Percentiles rank a stretch among this genome's conserved stretches.
Evolutionary conservation across 2,888 invertebrate genomes (phyloP).

Genomic region (Epistrophe grossulariae): DNA sequence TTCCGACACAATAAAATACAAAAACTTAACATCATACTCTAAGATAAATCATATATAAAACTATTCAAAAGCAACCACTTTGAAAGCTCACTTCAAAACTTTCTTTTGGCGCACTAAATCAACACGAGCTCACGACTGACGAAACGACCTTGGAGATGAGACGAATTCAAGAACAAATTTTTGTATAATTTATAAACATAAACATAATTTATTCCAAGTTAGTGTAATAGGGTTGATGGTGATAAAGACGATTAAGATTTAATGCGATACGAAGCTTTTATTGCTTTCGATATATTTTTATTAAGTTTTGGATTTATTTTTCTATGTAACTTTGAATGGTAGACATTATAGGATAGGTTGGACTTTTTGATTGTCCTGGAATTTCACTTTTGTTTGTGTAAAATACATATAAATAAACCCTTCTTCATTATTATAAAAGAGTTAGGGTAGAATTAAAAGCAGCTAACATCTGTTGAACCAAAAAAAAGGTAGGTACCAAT

Average conservation of each 20-base stretch:
- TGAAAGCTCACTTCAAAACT: conserved; percentile 24
- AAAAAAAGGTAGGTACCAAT: not conserved
- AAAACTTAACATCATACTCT: not conserved
- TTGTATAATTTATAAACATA: not conserved
- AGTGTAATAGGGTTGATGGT: not conserved
- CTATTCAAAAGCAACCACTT: conserved; percentile 15
- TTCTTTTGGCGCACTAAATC: conserved; percentile 4
- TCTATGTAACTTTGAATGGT: not conserved
- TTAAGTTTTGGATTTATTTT: conserved; percentile 6
- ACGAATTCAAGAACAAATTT: not conserved
- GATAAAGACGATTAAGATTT: conserved; percentile 9
- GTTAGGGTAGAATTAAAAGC: not conserved
- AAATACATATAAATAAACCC: not conserved
- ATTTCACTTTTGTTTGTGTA: not conserved
- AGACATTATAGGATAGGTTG: not conserved
- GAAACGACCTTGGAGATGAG: not conserved
- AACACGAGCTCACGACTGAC: conserved; percentile 10
- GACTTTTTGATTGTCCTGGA: not conserved
- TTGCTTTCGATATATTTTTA: conserved; percentile 32
- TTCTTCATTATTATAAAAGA: not conserved
- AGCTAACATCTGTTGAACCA: not conserved
- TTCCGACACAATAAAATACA: not conserved
- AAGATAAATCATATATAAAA: not conserved
- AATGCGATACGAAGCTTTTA: conserved; percentile 21
- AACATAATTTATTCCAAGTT: conserved; percentile 8